Evolutionary conservation across 2,888 invertebrate species (phyloP), one percentile per base, ranked within the genome.

Genomic region (Ormyrus labotus): DNA sequence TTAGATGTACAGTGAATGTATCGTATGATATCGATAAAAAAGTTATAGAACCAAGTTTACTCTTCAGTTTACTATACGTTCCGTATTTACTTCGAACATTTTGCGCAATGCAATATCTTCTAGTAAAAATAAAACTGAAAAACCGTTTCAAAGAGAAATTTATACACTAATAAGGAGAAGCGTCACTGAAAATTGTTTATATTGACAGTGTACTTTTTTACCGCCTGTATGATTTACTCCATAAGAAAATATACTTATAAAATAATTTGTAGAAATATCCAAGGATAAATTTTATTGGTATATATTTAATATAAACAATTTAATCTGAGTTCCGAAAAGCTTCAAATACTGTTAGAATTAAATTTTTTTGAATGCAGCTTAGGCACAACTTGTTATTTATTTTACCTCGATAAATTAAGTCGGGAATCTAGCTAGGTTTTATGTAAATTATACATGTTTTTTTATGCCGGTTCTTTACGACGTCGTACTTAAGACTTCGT

Each of bases 401-500:
- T 71, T 76, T 60, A 10, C 6, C 10, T 50, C 55, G 48, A 69
- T 69, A 45, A 63, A 80, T 76, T 57, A 51, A 79, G 45, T 58
- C 4, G 13, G 61, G 55, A 69, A 8, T 47, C 50, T 75, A 67
- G 45, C 63, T 67, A 76, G 61, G 50, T 53, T 75, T 75, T 55
- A 75, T 63, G 64, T 68, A 75, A 75, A 80, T 63, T 76, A 71
- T 68, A 73, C 11, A 51, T n/a, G 8, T 48, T 65, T 60, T 53
- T 50, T 67, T 69, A 73, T 65, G 53, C 19, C 57, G 7, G 13
- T 71, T 75, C 58, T 75, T 55, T 60, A 80, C 65, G 60, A 75
- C 67, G 53, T 80, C 65, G 74, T 80, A 80, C 80, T 76, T 76
- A 67, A 71, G 58, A 74, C 55, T 68, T 75, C 48, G 58, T 70